Evolutionary conservation across 2,113 vertebrate species (phyloP).

Genomic region (Otocyon megalotis): DNA sequence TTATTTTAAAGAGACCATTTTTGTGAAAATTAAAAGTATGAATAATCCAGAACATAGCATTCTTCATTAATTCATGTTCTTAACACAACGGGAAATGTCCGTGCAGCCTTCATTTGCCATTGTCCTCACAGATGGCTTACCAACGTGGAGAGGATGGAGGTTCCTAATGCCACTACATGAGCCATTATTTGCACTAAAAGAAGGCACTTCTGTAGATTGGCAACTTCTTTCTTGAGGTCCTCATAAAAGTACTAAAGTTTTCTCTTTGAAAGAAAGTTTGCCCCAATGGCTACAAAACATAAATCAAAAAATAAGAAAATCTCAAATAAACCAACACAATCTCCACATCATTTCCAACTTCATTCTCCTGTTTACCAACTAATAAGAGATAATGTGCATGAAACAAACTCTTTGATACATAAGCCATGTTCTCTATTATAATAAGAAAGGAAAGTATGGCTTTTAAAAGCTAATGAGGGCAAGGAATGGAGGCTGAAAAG

Average conservation of each 20-base stretch:
- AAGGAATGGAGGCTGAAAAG: background rate
- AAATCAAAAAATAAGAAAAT: conserved; percentile 7
- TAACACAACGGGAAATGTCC: background rate
- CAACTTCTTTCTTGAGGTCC: conserved; percentile 18
- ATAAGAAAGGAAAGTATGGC: background rate
- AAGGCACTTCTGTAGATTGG: background rate
- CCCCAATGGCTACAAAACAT: background rate
- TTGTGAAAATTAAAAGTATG: conserved; percentile 12
- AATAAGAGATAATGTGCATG: background rate
- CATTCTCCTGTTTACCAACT: background rate
- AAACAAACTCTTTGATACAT: background rate
- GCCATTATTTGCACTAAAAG: background rate
- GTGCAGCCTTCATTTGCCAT: background rate
- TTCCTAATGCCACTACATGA: background rate
- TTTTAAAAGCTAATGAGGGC: background rate
- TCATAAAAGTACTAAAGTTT: conserved; percentile 34
- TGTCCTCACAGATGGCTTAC: background rate
- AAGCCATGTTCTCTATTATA: background rate
- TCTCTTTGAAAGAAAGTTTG: conserved; percentile 44
- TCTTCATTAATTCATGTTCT: conserved; percentile 20
- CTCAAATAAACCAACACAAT: conserved; percentile 9
- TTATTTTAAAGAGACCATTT: conserved; percentile 17
- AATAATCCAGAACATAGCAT: background rate
- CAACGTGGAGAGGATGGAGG: background rate
- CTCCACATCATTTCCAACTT: conserved; percentile 10